Conservation (phyloP, 2,888 invertebrate species). For the Trissonchulus sp. region DNA sequence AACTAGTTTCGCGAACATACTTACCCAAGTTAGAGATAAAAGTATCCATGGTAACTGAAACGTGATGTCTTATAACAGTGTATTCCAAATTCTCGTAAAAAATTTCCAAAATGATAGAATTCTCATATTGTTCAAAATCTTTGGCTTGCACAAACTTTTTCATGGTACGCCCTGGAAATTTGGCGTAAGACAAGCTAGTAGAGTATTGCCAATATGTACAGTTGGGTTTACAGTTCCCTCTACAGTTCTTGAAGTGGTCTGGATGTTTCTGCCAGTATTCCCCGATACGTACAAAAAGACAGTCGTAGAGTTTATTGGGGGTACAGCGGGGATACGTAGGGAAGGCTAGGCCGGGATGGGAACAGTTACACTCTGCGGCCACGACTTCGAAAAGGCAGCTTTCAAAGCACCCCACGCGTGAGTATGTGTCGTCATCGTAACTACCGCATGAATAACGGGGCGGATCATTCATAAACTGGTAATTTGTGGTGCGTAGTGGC, state of each 20-base stretch:
- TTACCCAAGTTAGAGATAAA: constrained; percentile 3
- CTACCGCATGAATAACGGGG: background rate
- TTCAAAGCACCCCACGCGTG: background rate
- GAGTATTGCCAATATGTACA: background rate
- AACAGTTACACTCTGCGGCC: background rate
- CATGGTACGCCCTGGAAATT: background rate
- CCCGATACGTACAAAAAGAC: background rate
- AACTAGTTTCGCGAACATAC: too few species aligned
- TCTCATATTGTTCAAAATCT: background rate
- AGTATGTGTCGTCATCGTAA: background rate
- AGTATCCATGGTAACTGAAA: background rate
- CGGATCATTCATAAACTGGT: background rate
- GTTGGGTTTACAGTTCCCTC: background rate
- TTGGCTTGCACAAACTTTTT: background rate
- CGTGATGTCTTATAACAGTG: background rate
- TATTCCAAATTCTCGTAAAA: background rate
- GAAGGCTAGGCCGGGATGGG: background rate
- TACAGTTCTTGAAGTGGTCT: background rate
- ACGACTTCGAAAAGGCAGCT: background rate
- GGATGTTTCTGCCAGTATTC: background rate
- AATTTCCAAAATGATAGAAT: background rate
- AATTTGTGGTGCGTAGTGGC: constrained; percentile 5
- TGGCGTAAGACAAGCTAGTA: background rate
- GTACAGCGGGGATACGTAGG: background rate
- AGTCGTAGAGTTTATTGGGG: background rate